Conservation (phyloP, 2,113 vertebrate genomes). For the Carassius auratus region DNA sequence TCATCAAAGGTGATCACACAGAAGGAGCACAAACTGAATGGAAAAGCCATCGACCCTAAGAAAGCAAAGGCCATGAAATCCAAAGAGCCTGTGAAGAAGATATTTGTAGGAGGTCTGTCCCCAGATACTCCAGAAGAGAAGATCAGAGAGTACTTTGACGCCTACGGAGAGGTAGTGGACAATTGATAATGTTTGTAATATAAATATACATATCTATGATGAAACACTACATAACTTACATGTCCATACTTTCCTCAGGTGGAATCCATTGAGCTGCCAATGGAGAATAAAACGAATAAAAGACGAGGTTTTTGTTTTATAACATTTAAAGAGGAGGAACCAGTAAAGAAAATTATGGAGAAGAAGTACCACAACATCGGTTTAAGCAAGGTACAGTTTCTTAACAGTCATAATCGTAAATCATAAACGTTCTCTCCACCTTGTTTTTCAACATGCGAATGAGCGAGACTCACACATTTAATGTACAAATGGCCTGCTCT, state of each 20-base stretch:
- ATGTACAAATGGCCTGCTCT: too few species aligned
- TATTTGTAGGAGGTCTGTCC: constrained; percentile 97
- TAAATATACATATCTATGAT: background rate
- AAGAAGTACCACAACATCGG: constrained; percentile 99
- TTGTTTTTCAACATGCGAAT: too few species aligned
- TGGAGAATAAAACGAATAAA: constrained; percentile 99
- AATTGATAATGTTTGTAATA: background rate
- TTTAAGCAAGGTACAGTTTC: constrained; percentile 88
- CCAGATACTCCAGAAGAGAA: constrained; percentile 98
- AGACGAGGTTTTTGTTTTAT: constrained; percentile 98
- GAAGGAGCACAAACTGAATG: constrained; percentile 98
- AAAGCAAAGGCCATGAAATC: constrained; percentile 99
- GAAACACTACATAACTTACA: background rate
- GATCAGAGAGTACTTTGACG: constrained; percentile 95
- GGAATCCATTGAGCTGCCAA: constrained; percentile 95
- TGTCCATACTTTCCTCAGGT: constrained; percentile 74
- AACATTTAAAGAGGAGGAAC: constrained; percentile 96
- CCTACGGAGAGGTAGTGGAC: constrained; percentile 89
- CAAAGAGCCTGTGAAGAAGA: constrained; percentile 98
- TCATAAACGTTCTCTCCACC: too few species aligned
- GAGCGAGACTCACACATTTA: too few species aligned
- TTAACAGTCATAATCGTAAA: background rate
- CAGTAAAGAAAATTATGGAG: constrained; percentile 97
- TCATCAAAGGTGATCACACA: constrained; percentile 87
- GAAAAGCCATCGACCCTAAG: constrained; percentile 98